These are phyloP conservation scores for Candoia aspera DNA, from an alignment of 2,113 vertebrate genomes.

Conservation along the genomic window DNA sequence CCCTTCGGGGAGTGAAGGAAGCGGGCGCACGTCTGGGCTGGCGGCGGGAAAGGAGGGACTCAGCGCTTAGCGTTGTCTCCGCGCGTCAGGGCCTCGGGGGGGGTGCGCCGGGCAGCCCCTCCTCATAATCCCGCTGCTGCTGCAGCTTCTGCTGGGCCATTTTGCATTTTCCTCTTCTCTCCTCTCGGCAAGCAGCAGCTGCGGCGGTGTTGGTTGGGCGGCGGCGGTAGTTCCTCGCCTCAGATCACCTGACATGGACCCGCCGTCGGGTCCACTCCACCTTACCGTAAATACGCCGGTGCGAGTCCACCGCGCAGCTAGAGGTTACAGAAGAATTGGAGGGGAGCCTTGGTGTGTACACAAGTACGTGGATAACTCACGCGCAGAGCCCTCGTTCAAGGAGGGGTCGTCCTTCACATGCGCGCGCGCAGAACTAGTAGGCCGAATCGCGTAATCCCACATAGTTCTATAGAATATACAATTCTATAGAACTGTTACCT, in stretches of 20 bases:
- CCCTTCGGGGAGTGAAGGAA: slow-evolving; percentile 44
- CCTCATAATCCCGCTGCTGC: slow-evolving; percentile 73
- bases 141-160: slow-evolving; percentile 77
- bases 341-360: background rate
- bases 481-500: background rate
- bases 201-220: slow-evolving; percentile 35
- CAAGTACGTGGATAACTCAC: background rate
- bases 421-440: background rate
- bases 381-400: background rate
- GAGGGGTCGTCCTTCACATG: background rate
- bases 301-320: slow-evolving; percentile 56
- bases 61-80: slow-evolving; percentile 69
- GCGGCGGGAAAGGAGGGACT: slow-evolving; percentile 56
- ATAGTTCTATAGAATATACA: too few relatives aligned
- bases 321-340: slow-evolving; percentile 31
- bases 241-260: slow-evolving; percentile 82
- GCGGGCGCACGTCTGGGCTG: slow-evolving; percentile 19
- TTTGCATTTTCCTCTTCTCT: slow-evolving; percentile 74
- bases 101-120: slow-evolving; percentile 74
- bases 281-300: slow-evolving; percentile 63
- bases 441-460: background rate
- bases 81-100: slow-evolving; percentile 28
- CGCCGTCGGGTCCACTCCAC: slow-evolving; percentile 47
- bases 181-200: background rate
- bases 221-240: slow-evolving; percentile 53